These are phyloP conservation scores for Podarcis cretensis DNA, from an alignment of 2,113 vertebrate genomes.

Conservation along the genomic window DNA sequence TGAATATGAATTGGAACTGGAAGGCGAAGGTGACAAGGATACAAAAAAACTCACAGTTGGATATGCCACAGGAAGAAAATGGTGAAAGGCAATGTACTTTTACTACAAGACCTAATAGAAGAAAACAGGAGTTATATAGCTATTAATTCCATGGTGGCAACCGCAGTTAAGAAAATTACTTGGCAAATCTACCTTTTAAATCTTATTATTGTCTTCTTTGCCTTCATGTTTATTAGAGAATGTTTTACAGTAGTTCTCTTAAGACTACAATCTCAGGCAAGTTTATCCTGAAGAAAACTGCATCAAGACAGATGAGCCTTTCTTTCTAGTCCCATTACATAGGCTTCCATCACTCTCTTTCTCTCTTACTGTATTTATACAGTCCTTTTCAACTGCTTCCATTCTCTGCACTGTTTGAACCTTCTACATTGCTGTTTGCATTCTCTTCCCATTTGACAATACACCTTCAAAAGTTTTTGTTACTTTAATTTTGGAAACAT, in stretches of 20 bases:
- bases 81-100: not conserved
- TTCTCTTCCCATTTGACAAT: not conserved
- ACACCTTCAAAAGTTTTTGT: not conserved
- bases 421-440: not conserved
- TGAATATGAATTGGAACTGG: not conserved
- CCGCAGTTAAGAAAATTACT: not conserved
- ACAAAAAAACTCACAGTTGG: not conserved
- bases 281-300: not conserved
- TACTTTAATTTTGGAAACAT: not conserved
- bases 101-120: not conserved
- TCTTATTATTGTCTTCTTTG: not conserved
- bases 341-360: not conserved
- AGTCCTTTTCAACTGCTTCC: not conserved
- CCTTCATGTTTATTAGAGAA: not conserved
- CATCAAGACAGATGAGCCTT: not conserved
- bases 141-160: not conserved
- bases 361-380: not conserved
- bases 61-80: not conserved
- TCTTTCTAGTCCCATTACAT: not conserved
- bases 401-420: not conserved
- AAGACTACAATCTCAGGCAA: not conserved
- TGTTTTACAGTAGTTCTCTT: not conserved
- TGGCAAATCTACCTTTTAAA: not conserved
- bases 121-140: not conserved
- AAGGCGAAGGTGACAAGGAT: not conserved